phyloP scores from a whole-genome alignment of 2,797 vertebrate genomes.

The Ciconia nigra region DNA sequence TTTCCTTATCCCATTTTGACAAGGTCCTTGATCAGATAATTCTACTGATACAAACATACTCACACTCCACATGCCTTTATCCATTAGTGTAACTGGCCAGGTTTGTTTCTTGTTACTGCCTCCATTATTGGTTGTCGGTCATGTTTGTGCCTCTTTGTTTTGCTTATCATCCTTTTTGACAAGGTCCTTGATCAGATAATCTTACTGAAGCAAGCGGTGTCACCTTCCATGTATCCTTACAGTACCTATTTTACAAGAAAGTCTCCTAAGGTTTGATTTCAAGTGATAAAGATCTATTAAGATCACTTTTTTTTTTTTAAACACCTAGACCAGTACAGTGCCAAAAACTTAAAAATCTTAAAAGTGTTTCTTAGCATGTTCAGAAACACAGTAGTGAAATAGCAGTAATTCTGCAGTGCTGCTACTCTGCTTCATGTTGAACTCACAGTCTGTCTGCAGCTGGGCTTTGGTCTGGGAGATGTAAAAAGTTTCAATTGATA shows the following conservation, averaged over 20 bases:
- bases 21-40: not conserved
- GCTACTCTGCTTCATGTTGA: not conserved
- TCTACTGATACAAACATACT: not conserved
- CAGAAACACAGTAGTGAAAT: not conserved
- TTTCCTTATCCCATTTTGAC: not conserved
- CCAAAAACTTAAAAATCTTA: not conserved
- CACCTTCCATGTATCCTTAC: not conserved
- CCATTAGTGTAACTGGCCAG: not conserved
- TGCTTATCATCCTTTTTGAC: not conserved
- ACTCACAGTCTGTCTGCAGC: not conserved
- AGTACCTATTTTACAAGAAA: not conserved
- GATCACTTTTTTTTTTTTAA: not conserved
- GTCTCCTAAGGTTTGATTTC: not conserved
- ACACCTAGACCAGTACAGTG: not conserved
- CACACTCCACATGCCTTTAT: not conserved
- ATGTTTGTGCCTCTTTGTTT: not conserved
- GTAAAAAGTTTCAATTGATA: not conserved
- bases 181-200: not conserved
- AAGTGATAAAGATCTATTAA: not conserved
- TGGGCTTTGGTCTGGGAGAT: not conserved
- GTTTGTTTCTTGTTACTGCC: not conserved
- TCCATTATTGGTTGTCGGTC: not conserved
- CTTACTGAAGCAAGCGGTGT: not conserved
- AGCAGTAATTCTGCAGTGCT: not conserved
- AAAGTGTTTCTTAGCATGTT: not conserved